Base-by-base conservation (phyloP, 2,888 invertebrate species). In the Chalcosyrphus nemorum region DNA sequence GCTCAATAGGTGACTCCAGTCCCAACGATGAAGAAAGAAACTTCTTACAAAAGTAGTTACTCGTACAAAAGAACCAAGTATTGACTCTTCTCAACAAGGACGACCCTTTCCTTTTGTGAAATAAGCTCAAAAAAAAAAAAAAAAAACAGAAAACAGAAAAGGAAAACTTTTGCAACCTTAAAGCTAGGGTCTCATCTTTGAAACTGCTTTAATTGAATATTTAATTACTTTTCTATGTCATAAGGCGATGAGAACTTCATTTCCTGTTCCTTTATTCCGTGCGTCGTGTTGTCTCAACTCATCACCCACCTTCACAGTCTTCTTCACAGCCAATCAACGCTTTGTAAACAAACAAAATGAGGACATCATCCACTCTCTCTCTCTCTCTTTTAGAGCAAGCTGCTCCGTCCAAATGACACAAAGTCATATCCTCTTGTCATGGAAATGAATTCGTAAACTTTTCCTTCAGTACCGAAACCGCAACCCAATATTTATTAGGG, bases 381-480 rank as follows among this genome's bases (percentile, higher is more conserved):
- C n/a, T n/a, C n/a, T n/a, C n/a, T n/a, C n/a, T n/a, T n/a, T n/a
- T n/a, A n/a, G n/a, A n/a, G n/a, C n/a, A n/a, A n/a, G n/a, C n/a
- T n/a, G n/a, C n/a, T n/a, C n/a, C 19, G 6, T 27, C 41, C 15
- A 78, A 52, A 57, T 32, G 35, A 52, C 57, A 72, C 52, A 59
- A 78, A 72, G 82, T 76, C 81, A 76, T 81, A 71, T 81, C 77
- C 77, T 72, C 66, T 66, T 59, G 72, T 66, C 72, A 50, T 66
- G 81, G 72, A 77, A 82, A 82, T 82, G 78, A 77, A 82, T 82
- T 77, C 72, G 77, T 41, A 82, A 77, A 68, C 29, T 82, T 82
- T 77, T 61, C 72, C 45, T 56, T 63, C 7, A 24, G 38, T n/a
- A 29, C 2, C 13, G 29, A 56, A 15, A 52, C 59, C 65, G 63